phyloP scores from a whole-genome alignment of 2,113 vertebrate species.

The Aegotheles bennettii region DNA sequence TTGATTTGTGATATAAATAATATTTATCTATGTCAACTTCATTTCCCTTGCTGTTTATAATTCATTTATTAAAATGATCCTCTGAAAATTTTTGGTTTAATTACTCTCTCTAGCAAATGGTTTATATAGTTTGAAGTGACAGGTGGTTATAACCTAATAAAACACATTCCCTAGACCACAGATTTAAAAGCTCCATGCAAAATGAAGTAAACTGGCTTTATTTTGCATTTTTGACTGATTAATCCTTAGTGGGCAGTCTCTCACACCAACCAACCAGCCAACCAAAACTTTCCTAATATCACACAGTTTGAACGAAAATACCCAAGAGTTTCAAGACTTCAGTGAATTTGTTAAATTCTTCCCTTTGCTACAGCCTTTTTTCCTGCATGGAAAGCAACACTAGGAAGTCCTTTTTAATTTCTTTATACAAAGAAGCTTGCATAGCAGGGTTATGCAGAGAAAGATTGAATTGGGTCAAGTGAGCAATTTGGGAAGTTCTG shows the following conservation, averaged over 20 bases:
- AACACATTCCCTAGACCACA: background rate
- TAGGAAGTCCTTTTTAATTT: background rate
- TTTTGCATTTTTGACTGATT: slow-evolving; percentile 14
- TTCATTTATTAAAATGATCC: slow-evolving; percentile 29
- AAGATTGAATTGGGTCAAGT: background rate
- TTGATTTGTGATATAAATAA: background rate
- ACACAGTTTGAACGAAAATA: background rate
- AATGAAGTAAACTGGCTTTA: slow-evolving; percentile 31
- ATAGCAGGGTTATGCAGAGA: background rate
- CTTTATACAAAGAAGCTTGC: background rate
- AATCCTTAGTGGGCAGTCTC: background rate
- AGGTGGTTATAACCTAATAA: slow-evolving; percentile 45
- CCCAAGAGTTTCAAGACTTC: background rate
- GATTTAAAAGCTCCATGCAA: slow-evolving; percentile 29
- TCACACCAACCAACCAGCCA: background rate
- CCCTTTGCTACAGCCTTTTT: background rate
- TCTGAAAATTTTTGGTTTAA: slow-evolving; percentile 9
- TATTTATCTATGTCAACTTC: background rate
- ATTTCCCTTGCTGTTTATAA: background rate
- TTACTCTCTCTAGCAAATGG: background rate
- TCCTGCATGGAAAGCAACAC: background rate
- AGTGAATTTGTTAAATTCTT: background rate
- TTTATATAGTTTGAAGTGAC: background rate
- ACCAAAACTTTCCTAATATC: background rate
- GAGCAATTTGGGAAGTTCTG: background rate